Evolutionary conservation across 2,113 vertebrate genomes (phyloP).

Genomic region (Zingel zingel): DNA sequence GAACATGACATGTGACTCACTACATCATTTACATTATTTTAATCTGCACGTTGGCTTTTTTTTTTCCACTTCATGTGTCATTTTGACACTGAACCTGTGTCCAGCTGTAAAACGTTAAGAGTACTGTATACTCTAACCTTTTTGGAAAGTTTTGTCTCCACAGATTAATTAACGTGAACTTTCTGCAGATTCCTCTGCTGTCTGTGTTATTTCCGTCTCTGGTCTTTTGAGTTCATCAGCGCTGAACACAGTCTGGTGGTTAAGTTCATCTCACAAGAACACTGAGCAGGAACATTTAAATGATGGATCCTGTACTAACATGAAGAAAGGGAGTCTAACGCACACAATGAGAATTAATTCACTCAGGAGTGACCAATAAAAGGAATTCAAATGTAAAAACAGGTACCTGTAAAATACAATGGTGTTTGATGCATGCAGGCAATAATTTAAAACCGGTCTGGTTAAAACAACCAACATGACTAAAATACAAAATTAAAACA

Average conservation of each 20-base stretch:
- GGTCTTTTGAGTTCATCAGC: constrained; percentile 41
- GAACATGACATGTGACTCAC: background rate
- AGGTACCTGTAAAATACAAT: too few relatives aligned
- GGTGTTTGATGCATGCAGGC: background rate
- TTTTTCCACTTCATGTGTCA: background rate
- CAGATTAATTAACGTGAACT: constrained; percentile 50
- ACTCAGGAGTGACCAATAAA: background rate
- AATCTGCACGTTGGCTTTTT: background rate
- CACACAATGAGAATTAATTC: constrained; percentile 24
- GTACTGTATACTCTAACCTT: background rate
- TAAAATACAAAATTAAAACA: background rate
- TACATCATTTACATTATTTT: background rate
- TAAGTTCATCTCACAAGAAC: constrained; percentile 31
- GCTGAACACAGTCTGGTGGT: constrained; percentile 40
- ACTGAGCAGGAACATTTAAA: constrained; percentile 20
- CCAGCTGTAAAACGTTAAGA: background rate
- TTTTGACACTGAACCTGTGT: background rate
- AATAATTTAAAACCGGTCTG: background rate
- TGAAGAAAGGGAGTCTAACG: constrained; percentile 12
- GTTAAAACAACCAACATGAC: background rate
- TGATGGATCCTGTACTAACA: constrained; percentile 13
- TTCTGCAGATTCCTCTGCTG: constrained; percentile 1
- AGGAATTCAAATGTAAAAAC: background rate
- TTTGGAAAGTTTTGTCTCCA: constrained; percentile 26
- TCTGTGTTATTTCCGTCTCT: constrained; percentile 25